phyloP scores from a whole-genome alignment of 92 coral and sea anemone genomes.

The Porites lobata region DNA sequence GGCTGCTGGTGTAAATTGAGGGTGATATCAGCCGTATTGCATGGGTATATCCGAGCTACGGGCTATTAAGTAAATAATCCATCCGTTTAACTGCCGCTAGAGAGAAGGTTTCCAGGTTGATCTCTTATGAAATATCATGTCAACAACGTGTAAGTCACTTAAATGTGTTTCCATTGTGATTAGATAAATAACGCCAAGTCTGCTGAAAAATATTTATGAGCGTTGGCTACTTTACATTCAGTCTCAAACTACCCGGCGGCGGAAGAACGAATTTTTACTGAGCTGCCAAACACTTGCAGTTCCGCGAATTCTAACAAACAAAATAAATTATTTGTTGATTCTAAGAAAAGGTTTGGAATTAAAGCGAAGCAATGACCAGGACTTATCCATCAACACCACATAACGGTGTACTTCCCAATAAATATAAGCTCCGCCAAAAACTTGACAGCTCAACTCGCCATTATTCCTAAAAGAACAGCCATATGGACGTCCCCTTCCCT shows the following conservation, averaged over 20 bases:
- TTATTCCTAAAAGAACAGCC: neutral
- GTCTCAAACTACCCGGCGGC: neutral
- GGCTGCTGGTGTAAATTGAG: neutral
- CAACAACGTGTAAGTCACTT: neutral
- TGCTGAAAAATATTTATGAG: neutral
- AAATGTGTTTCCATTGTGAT: neutral
- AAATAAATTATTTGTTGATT: neutral
- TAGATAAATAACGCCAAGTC: slow-evolving; percentile 2
- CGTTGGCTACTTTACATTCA: slow-evolving; percentile 5
- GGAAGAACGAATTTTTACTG: neutral
- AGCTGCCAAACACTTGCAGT: neutral
- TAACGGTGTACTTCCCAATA: neutral
- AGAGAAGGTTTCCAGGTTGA: neutral
- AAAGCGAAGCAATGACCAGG: neutral
- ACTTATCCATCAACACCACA: neutral
- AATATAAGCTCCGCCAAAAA: neutral
- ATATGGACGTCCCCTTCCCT: too few relatives aligned
- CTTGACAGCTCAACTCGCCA: neutral
- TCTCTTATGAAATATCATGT: neutral
- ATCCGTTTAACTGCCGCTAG: too few relatives aligned
- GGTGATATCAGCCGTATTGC: neutral
- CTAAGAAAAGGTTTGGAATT: neutral
- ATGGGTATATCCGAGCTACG: too few relatives aligned
- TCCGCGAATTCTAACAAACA: neutral
- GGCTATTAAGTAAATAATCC: too few relatives aligned